Conservation (phyloP, 1,140 invertebrate genomes). For the Teleopsis dalmanni region DNA sequence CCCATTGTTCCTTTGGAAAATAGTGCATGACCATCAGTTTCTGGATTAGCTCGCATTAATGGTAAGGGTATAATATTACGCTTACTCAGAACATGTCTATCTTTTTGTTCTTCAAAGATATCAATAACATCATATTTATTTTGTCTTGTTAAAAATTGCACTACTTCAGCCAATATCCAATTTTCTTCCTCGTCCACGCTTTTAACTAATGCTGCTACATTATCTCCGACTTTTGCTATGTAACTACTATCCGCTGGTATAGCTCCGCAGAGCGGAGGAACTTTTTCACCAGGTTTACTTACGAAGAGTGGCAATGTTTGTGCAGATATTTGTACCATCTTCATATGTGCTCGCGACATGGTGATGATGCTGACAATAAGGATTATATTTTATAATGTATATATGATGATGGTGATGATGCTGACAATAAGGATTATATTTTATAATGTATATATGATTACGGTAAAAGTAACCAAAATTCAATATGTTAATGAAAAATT, state of each 20-base stretch:
- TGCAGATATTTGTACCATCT: constrained; percentile 86
- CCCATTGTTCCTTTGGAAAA: constrained; percentile 83
- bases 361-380: no score
- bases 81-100: constrained; percentile 73
- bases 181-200: constrained; percentile 84
- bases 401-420: no score
- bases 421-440: no score
- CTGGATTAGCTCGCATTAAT: constrained; percentile 90
- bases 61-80: constrained; percentile 86
- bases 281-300: constrained; percentile 75
- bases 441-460: no score
- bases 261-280: constrained; percentile 86
- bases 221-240: constrained; percentile 84
- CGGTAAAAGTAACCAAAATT: no score
- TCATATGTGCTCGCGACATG: constrained; percentile 92
- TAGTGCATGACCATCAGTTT: constrained; percentile 85
- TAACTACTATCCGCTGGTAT: constrained; percentile 82
- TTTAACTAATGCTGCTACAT: constrained; percentile 88
- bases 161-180: constrained; percentile 97
- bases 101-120: constrained; percentile 93
- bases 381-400: no score
- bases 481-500: no score
- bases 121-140: constrained; percentile 96
- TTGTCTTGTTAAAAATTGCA: constrained; percentile 70
- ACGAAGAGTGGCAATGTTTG: constrained; percentile 90